Evolutionary conservation across 2,797 vertebrate genomes (phyloP).

Genomic region (Streptopelia turtur): DNA sequence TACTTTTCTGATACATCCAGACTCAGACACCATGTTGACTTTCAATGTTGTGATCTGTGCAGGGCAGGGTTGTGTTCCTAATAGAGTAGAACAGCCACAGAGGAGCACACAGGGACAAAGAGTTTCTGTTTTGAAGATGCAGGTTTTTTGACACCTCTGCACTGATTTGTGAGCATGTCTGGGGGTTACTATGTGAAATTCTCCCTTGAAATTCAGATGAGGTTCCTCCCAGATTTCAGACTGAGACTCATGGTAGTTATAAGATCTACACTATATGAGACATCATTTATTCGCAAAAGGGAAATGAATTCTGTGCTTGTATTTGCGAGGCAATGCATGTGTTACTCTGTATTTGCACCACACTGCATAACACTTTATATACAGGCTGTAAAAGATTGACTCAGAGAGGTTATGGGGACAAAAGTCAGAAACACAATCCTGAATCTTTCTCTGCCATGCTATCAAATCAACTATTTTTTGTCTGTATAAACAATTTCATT

Average conservation of each 20-base stretch:
- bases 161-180: background rate
- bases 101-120: background rate
- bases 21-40: background rate
- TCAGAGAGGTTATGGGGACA: background rate
- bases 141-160: background rate
- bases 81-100: background rate
- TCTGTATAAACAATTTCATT: conserved; percentile 54
- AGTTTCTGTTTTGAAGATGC: background rate
- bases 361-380: background rate
- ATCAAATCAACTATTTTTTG: conserved; percentile 55
- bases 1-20: background rate
- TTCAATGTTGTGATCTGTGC: background rate
- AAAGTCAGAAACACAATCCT: conserved; percentile 63
- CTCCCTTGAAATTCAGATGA: background rate
- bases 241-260: background rate
- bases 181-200: background rate
- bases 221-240: background rate
- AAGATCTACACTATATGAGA: background rate
- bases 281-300: background rate
- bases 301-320: background rate
- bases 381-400: conserved; percentile 2
- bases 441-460: conserved; percentile 57
- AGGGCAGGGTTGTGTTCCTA: background rate
- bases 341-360: background rate
- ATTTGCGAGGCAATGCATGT: background rate